A percentile compares a stretch with the other conserved stretches of the same genome.
Conservation (phyloP, 2,888 invertebrate genomes). For the Synergus laeviventris region DNA sequence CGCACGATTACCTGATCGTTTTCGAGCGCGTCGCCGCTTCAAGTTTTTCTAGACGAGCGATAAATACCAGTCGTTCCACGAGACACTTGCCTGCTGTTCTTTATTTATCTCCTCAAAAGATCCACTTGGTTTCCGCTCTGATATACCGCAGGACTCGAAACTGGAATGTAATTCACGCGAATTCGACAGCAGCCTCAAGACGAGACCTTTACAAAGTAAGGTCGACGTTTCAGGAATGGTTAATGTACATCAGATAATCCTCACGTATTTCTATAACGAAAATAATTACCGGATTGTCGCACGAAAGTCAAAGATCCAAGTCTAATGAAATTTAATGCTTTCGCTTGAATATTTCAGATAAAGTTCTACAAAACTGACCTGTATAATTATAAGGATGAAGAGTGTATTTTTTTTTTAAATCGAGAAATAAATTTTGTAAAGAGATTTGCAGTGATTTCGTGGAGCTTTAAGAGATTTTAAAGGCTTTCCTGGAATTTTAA, state of each 20-base stretch:
- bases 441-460: no score
- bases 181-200: slow-evolving; percentile 17
- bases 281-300: neutral
- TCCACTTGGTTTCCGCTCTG: slow-evolving; percentile 49
- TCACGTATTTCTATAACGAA: slow-evolving; percentile 11
- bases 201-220: neutral
- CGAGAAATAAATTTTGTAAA: no score
- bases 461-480: no score
- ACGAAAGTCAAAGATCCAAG: neutral
- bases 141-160: slow-evolving; percentile 49
- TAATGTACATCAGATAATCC: slow-evolving; percentile 25
- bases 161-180: slow-evolving; percentile 48
- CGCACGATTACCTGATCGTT: slow-evolving; percentile 55
- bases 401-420: no score
- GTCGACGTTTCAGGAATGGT: neutral
- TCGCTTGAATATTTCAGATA: neutral
- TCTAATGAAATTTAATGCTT: neutral
- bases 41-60: slow-evolving; percentile 54
- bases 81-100: slow-evolving; percentile 50
- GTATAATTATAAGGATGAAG: no score
- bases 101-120: slow-evolving; percentile 50
- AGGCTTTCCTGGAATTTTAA: no score
- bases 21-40: slow-evolving; percentile 46
- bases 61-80: slow-evolving; percentile 55
- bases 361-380: no score